These are phyloP conservation scores for Hanleya hanleyi DNA, from an alignment of 2,888 invertebrate species.

Conservation along the genomic window DNA sequence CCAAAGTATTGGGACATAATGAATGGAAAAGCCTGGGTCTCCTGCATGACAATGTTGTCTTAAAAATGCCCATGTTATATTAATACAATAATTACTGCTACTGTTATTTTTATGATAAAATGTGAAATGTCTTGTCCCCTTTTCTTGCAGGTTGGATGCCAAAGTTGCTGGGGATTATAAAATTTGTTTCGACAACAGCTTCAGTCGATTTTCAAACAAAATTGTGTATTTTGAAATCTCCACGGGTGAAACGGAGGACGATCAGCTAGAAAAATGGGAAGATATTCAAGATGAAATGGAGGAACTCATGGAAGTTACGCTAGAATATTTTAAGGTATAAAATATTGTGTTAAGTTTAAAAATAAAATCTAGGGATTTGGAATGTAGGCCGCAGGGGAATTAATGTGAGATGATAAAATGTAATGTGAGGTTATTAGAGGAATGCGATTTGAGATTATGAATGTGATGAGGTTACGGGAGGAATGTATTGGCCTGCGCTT, in stretches of 20 bases:
- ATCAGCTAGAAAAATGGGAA: conserved; percentile 48
- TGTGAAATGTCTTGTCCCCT: background rate
- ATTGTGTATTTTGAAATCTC: conserved; percentile 86
- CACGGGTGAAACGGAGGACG: conserved; percentile 59
- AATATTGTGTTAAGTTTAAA: background rate
- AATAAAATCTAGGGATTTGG: background rate
- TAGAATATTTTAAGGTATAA: conserved; percentile 68
- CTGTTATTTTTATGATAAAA: too few species aligned
- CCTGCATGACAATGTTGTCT: too few species aligned
- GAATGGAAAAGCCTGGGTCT: too few species aligned
- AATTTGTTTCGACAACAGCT: conserved; percentile 91
- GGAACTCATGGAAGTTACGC: conserved; percentile 76
- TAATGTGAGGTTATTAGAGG: too few species aligned
- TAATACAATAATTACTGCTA: too few species aligned
- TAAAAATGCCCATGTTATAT: too few species aligned
- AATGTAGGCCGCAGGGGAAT: background rate
- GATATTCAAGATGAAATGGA: conserved; percentile 38
- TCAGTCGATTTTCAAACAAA: conserved; percentile 87
- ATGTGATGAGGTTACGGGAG: too few species aligned
- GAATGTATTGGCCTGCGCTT: too few species aligned
- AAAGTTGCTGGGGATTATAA: conserved; percentile 82
- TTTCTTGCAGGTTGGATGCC: conserved; percentile 76
- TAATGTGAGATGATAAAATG: too few species aligned
- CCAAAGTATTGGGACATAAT: too few species aligned
- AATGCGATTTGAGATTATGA: too few species aligned